Conservation (phyloP, 2,797 vertebrate genomes). For the Cirrhinus mrigala region DNA sequence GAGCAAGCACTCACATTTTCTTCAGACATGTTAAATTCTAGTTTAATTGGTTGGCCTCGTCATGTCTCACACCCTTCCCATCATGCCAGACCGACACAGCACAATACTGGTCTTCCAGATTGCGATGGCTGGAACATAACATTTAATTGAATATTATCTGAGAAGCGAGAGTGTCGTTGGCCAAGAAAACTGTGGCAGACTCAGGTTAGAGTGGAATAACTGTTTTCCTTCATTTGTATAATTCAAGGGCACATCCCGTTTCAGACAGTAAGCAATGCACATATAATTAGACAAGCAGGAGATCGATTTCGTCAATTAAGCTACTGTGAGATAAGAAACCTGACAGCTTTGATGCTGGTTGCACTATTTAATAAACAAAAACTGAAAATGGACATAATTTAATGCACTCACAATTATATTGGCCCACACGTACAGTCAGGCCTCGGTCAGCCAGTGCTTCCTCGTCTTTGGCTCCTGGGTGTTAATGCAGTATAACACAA, state of each 20-base stretch:
- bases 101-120: conserved; percentile 74
- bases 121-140: conserved; percentile 68
- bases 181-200: conserved; percentile 69
- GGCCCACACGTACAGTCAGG: background rate
- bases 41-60: conserved; percentile 79
- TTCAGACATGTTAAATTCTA: conserved; percentile 56
- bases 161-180: conserved; percentile 61
- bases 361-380: background rate
- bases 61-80: conserved; percentile 70
- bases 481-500: too few relatives aligned
- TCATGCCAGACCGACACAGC: conserved; percentile 74
- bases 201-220: conserved; percentile 56
- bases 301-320: background rate
- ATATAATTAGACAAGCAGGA: background rate
- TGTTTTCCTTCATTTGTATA: conserved; percentile 13
- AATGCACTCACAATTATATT: background rate
- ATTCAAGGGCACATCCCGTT: background rate
- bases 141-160: conserved; percentile 74
- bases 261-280: conserved; percentile 11
- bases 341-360: background rate
- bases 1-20: background rate
- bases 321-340: background rate
- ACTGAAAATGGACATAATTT: background rate
- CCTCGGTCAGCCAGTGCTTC: background rate
- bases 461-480: background rate